Conservation (phyloP, 2,797 vertebrate species). For the Poliocrania exsul region DNA sequence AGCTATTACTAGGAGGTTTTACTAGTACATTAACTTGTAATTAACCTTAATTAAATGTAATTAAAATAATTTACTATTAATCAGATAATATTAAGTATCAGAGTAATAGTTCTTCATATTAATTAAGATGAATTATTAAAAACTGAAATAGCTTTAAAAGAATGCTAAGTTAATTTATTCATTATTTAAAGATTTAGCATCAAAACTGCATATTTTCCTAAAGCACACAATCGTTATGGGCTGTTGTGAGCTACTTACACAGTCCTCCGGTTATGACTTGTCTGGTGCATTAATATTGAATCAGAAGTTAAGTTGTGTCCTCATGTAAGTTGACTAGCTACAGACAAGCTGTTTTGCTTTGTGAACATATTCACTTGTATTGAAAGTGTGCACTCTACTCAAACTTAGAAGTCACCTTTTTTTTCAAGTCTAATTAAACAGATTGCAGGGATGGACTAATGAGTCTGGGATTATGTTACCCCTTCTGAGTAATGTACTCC, state of each 20-base stretch:
- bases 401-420: conserved; percentile 14
- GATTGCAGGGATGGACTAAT: background rate
- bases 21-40: background rate
- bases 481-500: background rate
- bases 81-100: background rate
- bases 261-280: background rate
- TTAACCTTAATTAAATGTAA: conserved; percentile 12
- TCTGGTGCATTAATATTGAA: background rate
- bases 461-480: conserved; percentile 19
- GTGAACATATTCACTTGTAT: background rate
- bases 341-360: background rate
- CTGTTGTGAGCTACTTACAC: background rate
- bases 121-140: background rate
- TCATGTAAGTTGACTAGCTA: background rate
- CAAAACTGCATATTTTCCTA: background rate
- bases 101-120: background rate
- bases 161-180: background rate
- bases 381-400: background rate
- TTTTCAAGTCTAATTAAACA: conserved; percentile 31
- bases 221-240: background rate
- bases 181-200: background rate
- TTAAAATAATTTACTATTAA: background rate
- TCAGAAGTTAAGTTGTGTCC: background rate
- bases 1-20: background rate
- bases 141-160: background rate